A percentile compares a stretch with the other conserved stretches of the same genome.
phyloP scores from a whole-genome alignment of 2,888 invertebrate genomes.

The Heliconius ethilla region DNA sequence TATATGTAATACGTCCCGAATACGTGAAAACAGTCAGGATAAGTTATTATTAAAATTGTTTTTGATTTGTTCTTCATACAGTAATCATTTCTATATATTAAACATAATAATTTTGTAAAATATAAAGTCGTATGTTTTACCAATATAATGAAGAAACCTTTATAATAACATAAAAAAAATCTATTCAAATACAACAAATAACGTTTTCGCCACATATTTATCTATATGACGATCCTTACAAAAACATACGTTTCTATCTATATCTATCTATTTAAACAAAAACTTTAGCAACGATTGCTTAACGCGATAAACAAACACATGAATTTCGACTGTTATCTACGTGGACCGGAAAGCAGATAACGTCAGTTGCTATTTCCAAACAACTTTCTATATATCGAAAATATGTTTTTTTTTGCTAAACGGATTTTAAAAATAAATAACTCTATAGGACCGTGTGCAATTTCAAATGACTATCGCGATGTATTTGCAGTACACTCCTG shows the following conservation, averaged over 20 bases:
- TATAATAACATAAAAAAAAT: background rate
- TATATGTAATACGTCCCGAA: too few species aligned
- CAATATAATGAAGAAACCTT: background rate
- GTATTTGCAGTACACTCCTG: slow-evolving; percentile 7
- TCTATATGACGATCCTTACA: slow-evolving; percentile 7
- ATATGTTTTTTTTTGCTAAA: slow-evolving; percentile 24
- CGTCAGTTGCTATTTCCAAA: slow-evolving; percentile 41
- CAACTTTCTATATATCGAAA: slow-evolving; percentile 38
- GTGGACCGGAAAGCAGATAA: slow-evolving; percentile 44
- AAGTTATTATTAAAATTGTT: too few species aligned
- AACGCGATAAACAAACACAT: slow-evolving; percentile 37
- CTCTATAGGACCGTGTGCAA: slow-evolving; percentile 31
- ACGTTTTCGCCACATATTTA: slow-evolving; percentile 4
- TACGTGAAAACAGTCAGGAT: too few species aligned
- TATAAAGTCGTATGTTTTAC: background rate
- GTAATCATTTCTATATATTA: too few species aligned
- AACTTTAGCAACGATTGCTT: slow-evolving; percentile 33
- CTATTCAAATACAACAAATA: slow-evolving; percentile 1
- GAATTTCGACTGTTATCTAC: slow-evolving; percentile 42
- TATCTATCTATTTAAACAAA: slow-evolving; percentile 26
- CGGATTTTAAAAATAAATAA: slow-evolving; percentile 36
- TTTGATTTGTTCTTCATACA: too few species aligned
- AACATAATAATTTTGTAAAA: too few species aligned
- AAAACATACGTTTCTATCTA: slow-evolving; percentile 9
- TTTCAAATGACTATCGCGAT: slow-evolving; percentile 27